These are phyloP conservation scores for Anthopleura xanthogrammica DNA, from an alignment of 92 coral and sea anemone species.

Conservation along the genomic window DNA sequence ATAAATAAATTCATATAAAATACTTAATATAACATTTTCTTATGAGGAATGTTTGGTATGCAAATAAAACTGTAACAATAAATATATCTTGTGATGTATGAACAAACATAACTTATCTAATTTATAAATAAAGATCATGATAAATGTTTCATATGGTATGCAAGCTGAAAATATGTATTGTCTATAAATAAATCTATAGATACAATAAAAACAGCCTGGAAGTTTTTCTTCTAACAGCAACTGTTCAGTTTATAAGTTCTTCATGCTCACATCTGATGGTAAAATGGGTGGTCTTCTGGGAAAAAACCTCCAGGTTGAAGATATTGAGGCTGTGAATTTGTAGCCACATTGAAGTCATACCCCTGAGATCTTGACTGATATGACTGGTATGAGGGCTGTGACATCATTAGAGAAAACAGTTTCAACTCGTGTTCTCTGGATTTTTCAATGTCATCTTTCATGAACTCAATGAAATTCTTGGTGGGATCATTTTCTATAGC, in stretches of 20 bases:
- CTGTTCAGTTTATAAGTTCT: background rate
- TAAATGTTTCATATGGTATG: background rate
- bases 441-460: background rate
- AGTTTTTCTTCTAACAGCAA: background rate
- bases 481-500: constrained; percentile 6
- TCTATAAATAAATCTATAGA: background rate
- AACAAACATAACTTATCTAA: constrained; percentile 7
- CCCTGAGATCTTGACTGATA: background rate
- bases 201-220: background rate
- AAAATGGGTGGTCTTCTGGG: constrained; percentile 4
- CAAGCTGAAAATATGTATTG: background rate
- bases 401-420: constrained; percentile 2
- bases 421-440: constrained; percentile 6
- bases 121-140: background rate
- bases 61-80: background rate
- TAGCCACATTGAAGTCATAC: background rate
- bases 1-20: background rate
- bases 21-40: background rate
- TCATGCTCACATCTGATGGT: background rate
- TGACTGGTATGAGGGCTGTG: constrained; percentile 2
- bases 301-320: constrained; percentile 1
- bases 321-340: constrained; percentile 1
- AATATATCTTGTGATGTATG: background rate
- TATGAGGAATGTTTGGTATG: background rate
- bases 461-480: constrained; percentile 1